A percentile compares a stretch with the other conserved stretches of the same genome.
These are phyloP conservation scores for Cryptosula pallasiana DNA, from an alignment of 2,888 invertebrate genomes.

Conservation along the genomic window DNA sequence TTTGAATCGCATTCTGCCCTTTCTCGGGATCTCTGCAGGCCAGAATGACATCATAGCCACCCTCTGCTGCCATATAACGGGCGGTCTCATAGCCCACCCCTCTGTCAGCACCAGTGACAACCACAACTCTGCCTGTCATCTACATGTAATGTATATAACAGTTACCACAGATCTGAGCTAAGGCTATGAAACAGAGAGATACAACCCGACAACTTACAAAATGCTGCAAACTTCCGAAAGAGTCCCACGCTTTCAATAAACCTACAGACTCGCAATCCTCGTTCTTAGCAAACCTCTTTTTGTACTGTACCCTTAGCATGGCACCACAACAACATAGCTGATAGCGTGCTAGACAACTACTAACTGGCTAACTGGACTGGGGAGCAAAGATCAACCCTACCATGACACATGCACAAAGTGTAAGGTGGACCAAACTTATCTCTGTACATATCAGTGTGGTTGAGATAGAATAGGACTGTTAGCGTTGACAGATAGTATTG, in stretches of 20 bases:
- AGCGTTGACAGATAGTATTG: too few relatives aligned
- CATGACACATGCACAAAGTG: too few relatives aligned
- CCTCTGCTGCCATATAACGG: conserved; percentile 30
- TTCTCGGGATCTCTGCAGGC: conserved; percentile 30
- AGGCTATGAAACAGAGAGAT: too few relatives aligned
- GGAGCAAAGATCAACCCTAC: too few relatives aligned
- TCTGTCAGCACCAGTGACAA: conserved; percentile 33
- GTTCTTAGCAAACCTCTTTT: neutral
- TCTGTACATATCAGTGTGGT: too few relatives aligned
- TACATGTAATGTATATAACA: too few relatives aligned
- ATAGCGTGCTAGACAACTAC: too few relatives aligned
- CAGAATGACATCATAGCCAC: conserved; percentile 34
- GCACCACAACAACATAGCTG: too few relatives aligned
- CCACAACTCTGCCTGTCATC: conserved; percentile 33
- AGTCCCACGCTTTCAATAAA: neutral
- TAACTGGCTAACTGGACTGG: too few relatives aligned
- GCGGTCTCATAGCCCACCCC: conserved; percentile 33
- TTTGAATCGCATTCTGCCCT: conserved; percentile 30
- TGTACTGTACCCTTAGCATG: neutral
- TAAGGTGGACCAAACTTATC: too few relatives aligned
- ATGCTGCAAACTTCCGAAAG: neutral
- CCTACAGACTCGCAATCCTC: neutral
- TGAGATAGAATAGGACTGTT: too few relatives aligned
- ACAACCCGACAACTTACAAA: neutral
- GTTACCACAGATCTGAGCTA: too few relatives aligned